These are phyloP conservation scores for Catamblyrhynchus diadema DNA, from an alignment of 2,797 vertebrate genomes.

Conservation along the genomic window DNA sequence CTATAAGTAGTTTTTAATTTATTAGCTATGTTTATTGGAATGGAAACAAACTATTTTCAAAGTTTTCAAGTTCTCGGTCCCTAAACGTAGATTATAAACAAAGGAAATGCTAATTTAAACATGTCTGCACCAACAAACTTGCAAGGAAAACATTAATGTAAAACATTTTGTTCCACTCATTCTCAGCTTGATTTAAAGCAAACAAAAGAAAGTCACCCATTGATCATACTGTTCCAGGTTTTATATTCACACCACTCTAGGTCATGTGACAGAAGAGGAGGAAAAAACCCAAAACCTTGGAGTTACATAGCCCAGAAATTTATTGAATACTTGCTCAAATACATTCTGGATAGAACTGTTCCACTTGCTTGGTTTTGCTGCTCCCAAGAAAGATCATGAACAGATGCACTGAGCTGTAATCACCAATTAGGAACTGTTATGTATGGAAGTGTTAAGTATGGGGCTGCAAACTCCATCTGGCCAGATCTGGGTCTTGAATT, in stretches of 20 bases:
- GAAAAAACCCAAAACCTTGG: conserved; percentile 18
- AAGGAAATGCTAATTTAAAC: background rate
- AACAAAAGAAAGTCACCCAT: background rate
- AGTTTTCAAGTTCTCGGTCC: background rate
- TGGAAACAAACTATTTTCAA: background rate
- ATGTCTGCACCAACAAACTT: background rate
- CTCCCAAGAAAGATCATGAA: conserved; percentile 38
- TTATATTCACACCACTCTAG: background rate
- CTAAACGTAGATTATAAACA: background rate
- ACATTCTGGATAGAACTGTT: conserved; percentile 66
- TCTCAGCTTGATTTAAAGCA: background rate
- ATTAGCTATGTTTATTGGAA: background rate
- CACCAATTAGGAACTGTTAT: conserved; percentile 29
- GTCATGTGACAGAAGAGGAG: conserved; percentile 21
- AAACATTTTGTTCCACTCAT: background rate
- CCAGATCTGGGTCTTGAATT: conserved; percentile 38
- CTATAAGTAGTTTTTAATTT: background rate
- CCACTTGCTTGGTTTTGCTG: conserved; percentile 12
- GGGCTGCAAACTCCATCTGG: conserved; percentile 7
- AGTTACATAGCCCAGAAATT: conserved; percentile 74
- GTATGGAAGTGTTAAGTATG: conserved; percentile 33
- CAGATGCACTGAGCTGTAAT: conserved; percentile 46
- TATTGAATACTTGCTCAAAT: conserved; percentile 73
- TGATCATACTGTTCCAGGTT: background rate
- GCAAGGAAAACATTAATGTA: background rate